Evolutionary conservation across 2,888 invertebrate genomes (phyloP).

Genomic region (Parnassius smintheus): DNA sequence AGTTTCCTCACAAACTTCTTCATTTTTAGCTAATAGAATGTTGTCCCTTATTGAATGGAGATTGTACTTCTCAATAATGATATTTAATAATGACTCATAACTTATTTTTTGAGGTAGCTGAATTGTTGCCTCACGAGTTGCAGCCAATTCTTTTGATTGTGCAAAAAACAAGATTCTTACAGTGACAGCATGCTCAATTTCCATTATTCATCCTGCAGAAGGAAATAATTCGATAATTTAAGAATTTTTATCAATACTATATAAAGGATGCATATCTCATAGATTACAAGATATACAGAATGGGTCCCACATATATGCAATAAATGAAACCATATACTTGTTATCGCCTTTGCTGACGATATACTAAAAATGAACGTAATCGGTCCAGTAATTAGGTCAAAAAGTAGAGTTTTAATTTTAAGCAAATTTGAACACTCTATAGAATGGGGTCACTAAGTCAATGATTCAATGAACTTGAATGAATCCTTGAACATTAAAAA

Average conservation of each 20-base stretch:
- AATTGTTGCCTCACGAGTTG: slow-evolving; percentile 80
- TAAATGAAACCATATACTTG: no score
- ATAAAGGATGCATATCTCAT: background rate
- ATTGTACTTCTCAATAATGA: slow-evolving; percentile 82
- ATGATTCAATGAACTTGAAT: no score
- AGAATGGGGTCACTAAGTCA: no score
- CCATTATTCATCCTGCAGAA: slow-evolving; percentile 64
- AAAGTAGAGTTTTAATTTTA: no score
- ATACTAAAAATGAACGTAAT: no score
- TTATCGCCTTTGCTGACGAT: no score
- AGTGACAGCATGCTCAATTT: slow-evolving; percentile 69
- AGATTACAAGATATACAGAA: no score
- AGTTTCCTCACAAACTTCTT: slow-evolving; percentile 85
- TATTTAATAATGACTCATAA: slow-evolving; percentile 81
- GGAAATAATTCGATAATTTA: background rate
- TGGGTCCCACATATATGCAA: no score
- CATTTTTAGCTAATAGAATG: slow-evolving; percentile 91
- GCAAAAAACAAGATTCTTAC: slow-evolving; percentile 94
- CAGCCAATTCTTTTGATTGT: slow-evolving; percentile 91
- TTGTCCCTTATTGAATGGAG: slow-evolving; percentile 85
- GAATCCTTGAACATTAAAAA: no score
- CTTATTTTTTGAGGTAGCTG: slow-evolving; percentile 73
- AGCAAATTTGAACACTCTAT: no score
- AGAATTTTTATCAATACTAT: no score
- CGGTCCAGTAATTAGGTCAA: no score